A percentile compares a stretch with the other conserved stretches of the same genome.
Evolutionary conservation across 2,888 invertebrate species (phyloP).

Genomic region (Agrypnus murinus): DNA sequence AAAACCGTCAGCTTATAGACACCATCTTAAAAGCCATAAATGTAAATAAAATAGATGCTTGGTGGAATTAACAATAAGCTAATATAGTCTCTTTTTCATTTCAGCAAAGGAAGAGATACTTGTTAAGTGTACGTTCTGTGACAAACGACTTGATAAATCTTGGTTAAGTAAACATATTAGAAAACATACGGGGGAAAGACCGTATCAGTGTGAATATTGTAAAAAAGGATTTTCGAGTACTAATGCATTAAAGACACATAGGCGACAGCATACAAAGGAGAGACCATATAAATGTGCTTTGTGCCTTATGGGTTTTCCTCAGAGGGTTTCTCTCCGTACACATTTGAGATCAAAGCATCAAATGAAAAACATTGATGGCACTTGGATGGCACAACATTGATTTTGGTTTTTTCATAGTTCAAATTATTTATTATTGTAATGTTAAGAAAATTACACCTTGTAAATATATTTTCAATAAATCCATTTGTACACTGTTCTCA

Average conservation of each 20-base stretch:
- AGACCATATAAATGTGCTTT: conserved; percentile 38
- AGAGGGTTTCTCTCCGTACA: conserved; percentile 37
- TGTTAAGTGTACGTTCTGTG: too few relatives aligned
- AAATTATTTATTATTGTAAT: too few relatives aligned
- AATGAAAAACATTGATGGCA: too few relatives aligned
- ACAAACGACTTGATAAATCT: conserved; percentile 17
- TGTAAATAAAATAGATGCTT: too few relatives aligned
- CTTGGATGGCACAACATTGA: too few relatives aligned
- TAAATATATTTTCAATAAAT: too few relatives aligned
- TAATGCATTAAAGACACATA: conserved; percentile 39
- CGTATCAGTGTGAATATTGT: conserved; percentile 41
- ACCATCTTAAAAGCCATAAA: conserved; percentile 39
- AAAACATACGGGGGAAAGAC: conserved; percentile 44
- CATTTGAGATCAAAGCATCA: conserved; percentile 41
- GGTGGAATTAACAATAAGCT: too few relatives aligned
- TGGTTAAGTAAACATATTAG: conserved; percentile 34
- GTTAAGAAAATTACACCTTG: too few relatives aligned
- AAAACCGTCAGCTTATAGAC: conserved; percentile 37
- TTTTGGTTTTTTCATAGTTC: too few relatives aligned
- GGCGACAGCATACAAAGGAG: conserved; percentile 40
- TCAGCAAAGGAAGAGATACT: too few relatives aligned
- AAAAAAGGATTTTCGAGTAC: conserved; percentile 41
- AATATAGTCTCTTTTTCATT: too few relatives aligned
- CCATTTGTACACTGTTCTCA: too few relatives aligned
- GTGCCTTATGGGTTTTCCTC: conserved; percentile 36